Conservation (phyloP, 1,140 invertebrate species). For the Euglossa dilemma region DNA sequence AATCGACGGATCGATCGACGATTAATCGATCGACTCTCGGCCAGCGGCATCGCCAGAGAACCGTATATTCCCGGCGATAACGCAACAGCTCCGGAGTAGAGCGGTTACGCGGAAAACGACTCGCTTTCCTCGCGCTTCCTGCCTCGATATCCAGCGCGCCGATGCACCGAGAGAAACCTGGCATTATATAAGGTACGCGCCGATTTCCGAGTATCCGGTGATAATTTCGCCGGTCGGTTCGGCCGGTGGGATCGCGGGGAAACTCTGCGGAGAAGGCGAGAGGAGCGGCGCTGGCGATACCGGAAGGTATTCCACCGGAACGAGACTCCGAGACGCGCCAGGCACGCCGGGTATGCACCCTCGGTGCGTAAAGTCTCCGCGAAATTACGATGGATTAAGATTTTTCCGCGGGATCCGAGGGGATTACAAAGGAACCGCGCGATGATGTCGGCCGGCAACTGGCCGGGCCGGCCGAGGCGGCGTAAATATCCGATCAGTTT, state of each 20-base stretch:
- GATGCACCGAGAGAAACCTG: constrained; percentile 1
- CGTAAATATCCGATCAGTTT: constrained; percentile 16
- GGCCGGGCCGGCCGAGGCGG: background rate
- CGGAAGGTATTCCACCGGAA: constrained; percentile 35
- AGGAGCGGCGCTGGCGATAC: constrained; percentile 22
- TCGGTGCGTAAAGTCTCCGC: constrained; percentile 9
- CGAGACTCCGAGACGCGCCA: constrained; percentile 8
- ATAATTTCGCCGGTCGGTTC: constrained; percentile 43
- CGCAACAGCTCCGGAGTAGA: background rate
- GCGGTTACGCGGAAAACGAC: background rate
- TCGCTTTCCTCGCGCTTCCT: background rate
- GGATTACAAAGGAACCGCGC: constrained; percentile 1
- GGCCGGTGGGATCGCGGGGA: constrained; percentile 5
- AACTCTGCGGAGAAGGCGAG: constrained; percentile 29
- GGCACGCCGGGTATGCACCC: constrained; percentile 34
- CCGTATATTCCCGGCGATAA: too few relatives aligned
- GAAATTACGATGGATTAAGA: constrained; percentile 48
- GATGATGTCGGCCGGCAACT: constrained; percentile 3
- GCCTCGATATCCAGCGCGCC: background rate
- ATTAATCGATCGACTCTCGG: constrained; percentile 3
- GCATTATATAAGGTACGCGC: background rate
- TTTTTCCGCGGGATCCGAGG: background rate
- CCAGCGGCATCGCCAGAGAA: background rate
- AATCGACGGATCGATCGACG: background rate
- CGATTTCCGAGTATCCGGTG: constrained; percentile 51